phyloP scores from a whole-genome alignment of 2,113 vertebrate species.

The Neoarius graeffei region DNA sequence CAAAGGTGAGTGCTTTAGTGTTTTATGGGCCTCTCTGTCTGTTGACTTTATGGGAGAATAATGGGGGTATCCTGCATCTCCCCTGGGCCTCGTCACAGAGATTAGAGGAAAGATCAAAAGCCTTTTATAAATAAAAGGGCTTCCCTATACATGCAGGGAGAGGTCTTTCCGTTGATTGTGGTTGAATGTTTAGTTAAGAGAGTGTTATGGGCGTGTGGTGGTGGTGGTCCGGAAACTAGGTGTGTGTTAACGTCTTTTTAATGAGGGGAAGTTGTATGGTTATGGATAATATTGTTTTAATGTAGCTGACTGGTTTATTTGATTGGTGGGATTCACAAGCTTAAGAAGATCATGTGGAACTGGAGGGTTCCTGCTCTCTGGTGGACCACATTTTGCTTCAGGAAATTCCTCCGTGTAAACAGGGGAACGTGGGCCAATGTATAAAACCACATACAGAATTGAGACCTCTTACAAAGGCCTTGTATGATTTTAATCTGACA shows the following conservation, averaged over 20 bases:
- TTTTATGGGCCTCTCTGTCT: slow-evolving; percentile 46
- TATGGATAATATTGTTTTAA: not conserved
- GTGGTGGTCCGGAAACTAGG: slow-evolving; percentile 49
- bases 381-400: not conserved
- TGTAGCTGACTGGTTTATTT: not conserved
- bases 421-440: not conserved
- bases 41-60: slow-evolving; percentile 46
- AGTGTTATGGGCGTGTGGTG: slow-evolving; percentile 46
- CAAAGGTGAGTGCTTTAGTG: slow-evolving; percentile 48
- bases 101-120: slow-evolving; percentile 55
- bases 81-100: slow-evolving; percentile 33
- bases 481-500: not conserved
- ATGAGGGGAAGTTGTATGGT: slow-evolving; percentile 20
- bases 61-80: slow-evolving; percentile 39
- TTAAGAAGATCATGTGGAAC: not conserved
- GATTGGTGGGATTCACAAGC: not conserved
- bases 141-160: slow-evolving; percentile 57
- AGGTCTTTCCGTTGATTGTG: slow-evolving; percentile 65
- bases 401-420: not conserved
- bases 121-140: slow-evolving; percentile 17
- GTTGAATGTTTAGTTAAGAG: slow-evolving; percentile 68
- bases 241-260: slow-evolving; percentile 3
- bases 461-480: not conserved
- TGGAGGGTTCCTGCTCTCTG: not conserved
- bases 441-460: not conserved